Base-by-base conservation (phyloP, 2,888 invertebrate species). In the Tipula confusa region DNA sequence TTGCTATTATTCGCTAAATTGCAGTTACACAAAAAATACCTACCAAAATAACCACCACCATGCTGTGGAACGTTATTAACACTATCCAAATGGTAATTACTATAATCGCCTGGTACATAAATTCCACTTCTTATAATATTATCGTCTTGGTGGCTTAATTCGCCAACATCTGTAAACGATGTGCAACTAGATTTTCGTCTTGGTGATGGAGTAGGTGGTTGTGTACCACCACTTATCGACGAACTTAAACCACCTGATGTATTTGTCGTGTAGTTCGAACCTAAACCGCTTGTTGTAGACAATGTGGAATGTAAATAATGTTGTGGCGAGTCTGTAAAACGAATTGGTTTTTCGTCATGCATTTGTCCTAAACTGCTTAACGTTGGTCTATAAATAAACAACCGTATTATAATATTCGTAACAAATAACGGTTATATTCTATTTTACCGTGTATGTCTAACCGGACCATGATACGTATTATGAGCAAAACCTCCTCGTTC, bases 401-500 rank as follows among this genome's bases (percentile, higher is more conserved):
- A 13, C 4, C 28, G 3, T 28, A 2, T 79, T 9, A 28, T 79
- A 79, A 29, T 9, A 79, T n/a, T 28, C 11, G 5, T 29, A 36
- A 83, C 2, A 64, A 38, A 84, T 18, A 29, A 80, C 29, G 5
- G 2, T n/a, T 6, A 29, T 15, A 29, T 29, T 29, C n/a, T 80
- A 38, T 36, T 7, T 28, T 82, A 92, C 92, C 86, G 92, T 92
- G 93, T 92, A 87, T 96, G 96, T 85, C 94, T 91, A 5, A 95
- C 92, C 80, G 95, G 96, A 0, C 96, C 97, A 89, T 97, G 97
- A 90, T 97, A 98, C 1, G 97, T 97, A 90, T 97, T 96, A 88
- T 96, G 96, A 64, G 93, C 93, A 88, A 93, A 95, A 0, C 92
- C 93, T 83, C 90, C 91, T n/a, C 64, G 29, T 28, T 84, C 82